These are phyloP conservation scores for Phaedon cochleariae DNA, from an alignment of 2,888 invertebrate genomes.

Conservation along the genomic window DNA sequence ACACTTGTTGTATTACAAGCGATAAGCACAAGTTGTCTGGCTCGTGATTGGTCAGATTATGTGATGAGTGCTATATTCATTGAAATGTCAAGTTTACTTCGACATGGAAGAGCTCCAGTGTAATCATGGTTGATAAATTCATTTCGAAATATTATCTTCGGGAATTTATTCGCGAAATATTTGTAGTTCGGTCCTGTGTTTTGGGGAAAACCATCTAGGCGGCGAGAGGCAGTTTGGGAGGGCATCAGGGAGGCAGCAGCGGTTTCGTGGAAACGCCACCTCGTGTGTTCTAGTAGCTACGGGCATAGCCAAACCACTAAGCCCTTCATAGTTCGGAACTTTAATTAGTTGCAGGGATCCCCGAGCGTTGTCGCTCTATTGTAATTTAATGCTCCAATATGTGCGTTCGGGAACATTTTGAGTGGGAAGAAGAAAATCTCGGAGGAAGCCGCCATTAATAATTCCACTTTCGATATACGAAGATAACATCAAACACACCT, in stretches of 20 bases:
- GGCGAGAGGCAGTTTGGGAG: conserved; percentile 36
- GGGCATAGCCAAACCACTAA: conserved; percentile 51
- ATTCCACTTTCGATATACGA: conserved; percentile 10
- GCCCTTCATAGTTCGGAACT: conserved; percentile 62
- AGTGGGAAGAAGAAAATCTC: conserved; percentile 24
- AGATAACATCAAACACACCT: conserved; percentile 2
- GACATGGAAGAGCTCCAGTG: too few relatives aligned
- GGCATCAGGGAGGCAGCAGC: conserved; percentile 39
- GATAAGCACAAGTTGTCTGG: too few relatives aligned
- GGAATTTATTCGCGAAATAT: too few relatives aligned
- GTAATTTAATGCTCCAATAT: conserved; percentile 54
- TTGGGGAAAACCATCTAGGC: conserved; percentile 1
- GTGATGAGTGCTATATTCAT: too few relatives aligned
- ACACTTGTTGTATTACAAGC: too few relatives aligned
- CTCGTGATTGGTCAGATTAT: too few relatives aligned
- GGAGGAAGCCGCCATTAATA: conserved; percentile 20
- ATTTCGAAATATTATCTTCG: too few relatives aligned
- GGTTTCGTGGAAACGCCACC: conserved; percentile 41
- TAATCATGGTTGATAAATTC: too few relatives aligned
- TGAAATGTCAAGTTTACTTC: too few relatives aligned
- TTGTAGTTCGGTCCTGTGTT: not conserved
- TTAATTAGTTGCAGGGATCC: conserved; percentile 63
- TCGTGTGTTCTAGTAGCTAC: conserved; percentile 50
- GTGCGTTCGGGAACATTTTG: conserved; percentile 33
- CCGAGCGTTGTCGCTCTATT: conserved; percentile 57